These are phyloP conservation scores for Chlorops oryzae DNA, from an alignment of 1,140 invertebrate species.

Conservation along the genomic window DNA sequence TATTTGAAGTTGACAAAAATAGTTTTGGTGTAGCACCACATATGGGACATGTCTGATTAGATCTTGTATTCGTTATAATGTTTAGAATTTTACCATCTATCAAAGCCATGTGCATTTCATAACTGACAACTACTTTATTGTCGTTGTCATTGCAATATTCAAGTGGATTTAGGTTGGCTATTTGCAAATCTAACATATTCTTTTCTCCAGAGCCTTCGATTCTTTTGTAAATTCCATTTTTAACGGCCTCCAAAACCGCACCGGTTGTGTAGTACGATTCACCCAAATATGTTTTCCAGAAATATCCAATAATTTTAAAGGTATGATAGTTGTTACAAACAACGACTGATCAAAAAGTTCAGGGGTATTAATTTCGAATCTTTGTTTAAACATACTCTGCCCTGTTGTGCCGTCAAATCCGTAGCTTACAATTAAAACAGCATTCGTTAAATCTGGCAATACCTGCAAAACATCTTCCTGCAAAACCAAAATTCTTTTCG, in stretches of 20 bases:
- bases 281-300: not conserved
- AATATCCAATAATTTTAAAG: not conserved
- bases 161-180: slow-evolving; percentile 6
- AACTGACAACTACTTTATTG: no score
- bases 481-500: slow-evolving; percentile 1
- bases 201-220: not conserved
- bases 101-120: slow-evolving; percentile 4
- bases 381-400: slow-evolving; percentile 13
- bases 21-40: slow-evolving; percentile 6
- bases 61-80: slow-evolving; percentile 6
- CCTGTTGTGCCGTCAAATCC: slow-evolving; percentile 12
- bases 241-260: not conserved
- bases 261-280: not conserved
- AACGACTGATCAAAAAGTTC: slow-evolving; percentile 5
- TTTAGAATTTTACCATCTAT: slow-evolving; percentile 9
- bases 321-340: slow-evolving; percentile 10
- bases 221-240: slow-evolving; percentile 1
- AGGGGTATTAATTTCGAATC: slow-evolving; percentile 5
- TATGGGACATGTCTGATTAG: slow-evolving; percentile 9
- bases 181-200: slow-evolving; percentile 8
- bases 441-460: slow-evolving; percentile 6
- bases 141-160: no score
- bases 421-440: slow-evolving; percentile 7
- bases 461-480: not conserved
- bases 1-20: slow-evolving; percentile 5